Base-by-base conservation (phyloP, 1,140 invertebrate genomes). In the Fopius arisanus region DNA sequence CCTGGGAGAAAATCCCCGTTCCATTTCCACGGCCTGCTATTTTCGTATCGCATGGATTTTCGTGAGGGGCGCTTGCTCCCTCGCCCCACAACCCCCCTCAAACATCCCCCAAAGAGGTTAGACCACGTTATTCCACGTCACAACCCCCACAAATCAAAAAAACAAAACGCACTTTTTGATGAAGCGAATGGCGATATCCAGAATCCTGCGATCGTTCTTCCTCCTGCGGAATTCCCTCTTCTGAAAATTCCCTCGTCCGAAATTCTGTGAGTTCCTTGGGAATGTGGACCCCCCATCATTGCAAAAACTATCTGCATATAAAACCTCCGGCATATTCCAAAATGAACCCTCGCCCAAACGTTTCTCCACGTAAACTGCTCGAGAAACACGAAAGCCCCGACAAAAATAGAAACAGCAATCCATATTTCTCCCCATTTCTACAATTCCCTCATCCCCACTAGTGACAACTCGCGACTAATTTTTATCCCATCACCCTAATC, bases 401-500 rank as follows among this genome's bases (percentile, higher is more conserved):
- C 41, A 67, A 40, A 67, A 67, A 41, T 19, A 9, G 1, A 59
- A 23, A 3, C 40, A 14, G 2, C 28, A 9, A n/a, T 67, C 4
- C 65, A 19, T 23, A 3, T 21, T 59, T 59, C 16, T 59, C 23
- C 21, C 21, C 5, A 21, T 23, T 59, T 48, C 7, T 48, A 16
- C 19, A 48, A 59, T 23, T 21, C 19, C 9, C 29, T 10, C 21
- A n/a, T 19, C 40, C 14, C 28, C 23, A n/a, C 14, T 43, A 51
- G n/a, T 65, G 14, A 12, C 0, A 9, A 19, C 6, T 4, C n/a
- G 33, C 23, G 40, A 40, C 70, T 75, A 73, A 75, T 75, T 75
- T 48, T 75, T 63, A 75, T 75, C 74, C 70, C 54, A 73, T 75
- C 66, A 75, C 51, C 23, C 40, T 75, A 75, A 75, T 75, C 70